These are phyloP conservation scores for Lochmaea crataegi DNA, from an alignment of 2,888 invertebrate species.

Conservation along the genomic window DNA sequence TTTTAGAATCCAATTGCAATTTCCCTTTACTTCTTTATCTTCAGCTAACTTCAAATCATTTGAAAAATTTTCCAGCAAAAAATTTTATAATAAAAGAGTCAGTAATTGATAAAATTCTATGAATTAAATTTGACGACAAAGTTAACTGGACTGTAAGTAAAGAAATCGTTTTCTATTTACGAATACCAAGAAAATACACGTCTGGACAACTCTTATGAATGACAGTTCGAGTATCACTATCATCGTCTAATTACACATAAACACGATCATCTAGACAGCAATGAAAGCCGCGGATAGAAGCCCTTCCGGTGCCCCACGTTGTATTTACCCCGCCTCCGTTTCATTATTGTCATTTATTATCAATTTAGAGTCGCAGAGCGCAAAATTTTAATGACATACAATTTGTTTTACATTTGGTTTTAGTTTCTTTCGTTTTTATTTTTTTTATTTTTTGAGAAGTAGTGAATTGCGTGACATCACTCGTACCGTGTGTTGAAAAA, in stretches of 20 bases:
- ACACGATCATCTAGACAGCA: constrained; percentile 48
- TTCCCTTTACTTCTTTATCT: no score
- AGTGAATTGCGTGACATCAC: constrained; percentile 55
- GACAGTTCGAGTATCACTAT: constrained; percentile 35
- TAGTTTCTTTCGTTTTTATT: constrained; percentile 46
- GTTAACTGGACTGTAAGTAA: not conserved
- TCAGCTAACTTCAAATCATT: no score
- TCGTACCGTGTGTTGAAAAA: constrained; percentile 43
- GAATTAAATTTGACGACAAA: not conserved
- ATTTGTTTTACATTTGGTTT: constrained; percentile 62
- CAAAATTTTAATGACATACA: constrained; percentile 65
- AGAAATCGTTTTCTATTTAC: not conserved
- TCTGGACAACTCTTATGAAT: constrained; percentile 31
- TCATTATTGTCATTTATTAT: constrained; percentile 66
- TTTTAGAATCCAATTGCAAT: no score
- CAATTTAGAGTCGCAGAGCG: constrained; percentile 64
- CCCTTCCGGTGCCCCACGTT: constrained; percentile 61
- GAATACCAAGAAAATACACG: not conserved
- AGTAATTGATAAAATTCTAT: not conserved
- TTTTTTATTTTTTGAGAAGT: constrained; percentile 22
- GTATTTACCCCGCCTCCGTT: constrained; percentile 61
- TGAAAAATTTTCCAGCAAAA: no score
- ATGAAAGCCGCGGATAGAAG: constrained; percentile 56
- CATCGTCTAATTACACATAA: constrained; percentile 54
- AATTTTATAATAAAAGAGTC: no score